Conservation (phyloP, 1,140 invertebrate genomes). For the Hyphantria cunea region DNA sequence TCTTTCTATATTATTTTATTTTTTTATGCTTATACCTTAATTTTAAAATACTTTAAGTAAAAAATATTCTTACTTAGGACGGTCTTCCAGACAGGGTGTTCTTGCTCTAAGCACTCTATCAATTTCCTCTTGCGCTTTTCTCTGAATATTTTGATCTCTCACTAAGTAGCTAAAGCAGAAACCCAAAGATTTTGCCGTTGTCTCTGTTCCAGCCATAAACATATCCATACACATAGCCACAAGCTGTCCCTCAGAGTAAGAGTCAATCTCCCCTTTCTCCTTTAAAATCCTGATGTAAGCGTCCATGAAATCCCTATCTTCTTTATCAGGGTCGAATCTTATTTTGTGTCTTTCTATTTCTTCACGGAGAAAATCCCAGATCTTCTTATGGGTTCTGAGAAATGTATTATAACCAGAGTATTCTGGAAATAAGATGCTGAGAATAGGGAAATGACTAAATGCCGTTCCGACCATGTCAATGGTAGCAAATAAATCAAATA, state of each 20-base stretch:
- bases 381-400: constrained; percentile 85
- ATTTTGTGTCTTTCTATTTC: constrained; percentile 89
- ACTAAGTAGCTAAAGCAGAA: constrained; percentile 91
- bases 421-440: constrained; percentile 88
- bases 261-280: constrained; percentile 77
- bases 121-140: constrained; percentile 90
- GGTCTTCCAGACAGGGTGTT: constrained; percentile 86
- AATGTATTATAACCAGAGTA: constrained; percentile 89
- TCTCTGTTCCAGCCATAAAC: constrained; percentile 92
- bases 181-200: constrained; percentile 89
- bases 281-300: constrained; percentile 88
- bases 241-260: constrained; percentile 86
- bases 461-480: constrained; percentile 90
- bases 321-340: constrained; percentile 82
- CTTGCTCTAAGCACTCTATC: constrained; percentile 88
- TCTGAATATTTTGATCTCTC: constrained; percentile 89
- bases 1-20: too few relatives aligned
- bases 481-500: constrained; percentile 86
- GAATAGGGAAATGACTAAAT: constrained; percentile 90
- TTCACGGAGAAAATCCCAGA: constrained; percentile 87
- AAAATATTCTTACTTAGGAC: constrained; percentile 83
- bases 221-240: constrained; percentile 90
- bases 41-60: too few relatives aligned
- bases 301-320: constrained; percentile 92
- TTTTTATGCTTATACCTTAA: too few relatives aligned